A percentile compares a stretch with the other conserved stretches of the same genome.
These are phyloP conservation scores for Synchiropus splendidus DNA, from an alignment of 2,113 vertebrate species.

Conservation along the genomic window DNA sequence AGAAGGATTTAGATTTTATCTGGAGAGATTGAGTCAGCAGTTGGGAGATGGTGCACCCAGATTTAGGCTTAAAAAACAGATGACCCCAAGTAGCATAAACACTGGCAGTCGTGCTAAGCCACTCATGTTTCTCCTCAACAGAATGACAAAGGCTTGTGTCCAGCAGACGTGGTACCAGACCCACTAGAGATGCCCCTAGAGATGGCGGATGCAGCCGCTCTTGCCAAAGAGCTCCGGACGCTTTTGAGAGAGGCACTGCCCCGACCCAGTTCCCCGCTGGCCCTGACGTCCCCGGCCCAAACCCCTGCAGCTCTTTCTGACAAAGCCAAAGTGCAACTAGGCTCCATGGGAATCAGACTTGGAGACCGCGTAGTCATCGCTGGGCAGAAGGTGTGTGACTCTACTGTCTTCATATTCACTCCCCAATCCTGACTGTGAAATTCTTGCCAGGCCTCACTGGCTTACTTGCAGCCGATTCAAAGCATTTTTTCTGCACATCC, in stretches of 20 bases:
- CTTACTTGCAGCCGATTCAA: too few relatives aligned
- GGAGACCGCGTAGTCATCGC: conserved; percentile 92
- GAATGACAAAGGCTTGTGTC: conserved; percentile 87
- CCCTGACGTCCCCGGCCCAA: conserved; percentile 58
- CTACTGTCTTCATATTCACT: background rate
- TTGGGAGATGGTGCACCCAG: too few relatives aligned
- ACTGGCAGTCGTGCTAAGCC: too few relatives aligned
- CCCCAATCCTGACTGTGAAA: too few relatives aligned
- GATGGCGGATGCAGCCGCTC: conserved; percentile 84
- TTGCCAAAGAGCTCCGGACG: conserved; percentile 82
- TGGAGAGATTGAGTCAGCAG: too few relatives aligned
- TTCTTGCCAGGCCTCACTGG: too few relatives aligned
- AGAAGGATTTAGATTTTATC: too few relatives aligned
- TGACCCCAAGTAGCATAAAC: too few relatives aligned
- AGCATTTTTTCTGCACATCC: too few relatives aligned
- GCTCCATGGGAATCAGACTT: conserved; percentile 75
- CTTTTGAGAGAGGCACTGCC: conserved; percentile 76
- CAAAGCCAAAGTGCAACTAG: conserved; percentile 69
- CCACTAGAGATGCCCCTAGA: conserved; percentile 89
- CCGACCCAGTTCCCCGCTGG: conserved; percentile 59
- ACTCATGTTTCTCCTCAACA: conserved; percentile 28
- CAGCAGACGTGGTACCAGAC: conserved; percentile 87
- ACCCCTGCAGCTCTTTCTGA: conserved; percentile 56
- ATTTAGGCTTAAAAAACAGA: too few relatives aligned
- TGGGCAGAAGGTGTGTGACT: conserved; percentile 82